Evolutionary conservation across 2,797 vertebrate species (phyloP).

Genomic region (Poeciliopsis presidionis): DNA sequence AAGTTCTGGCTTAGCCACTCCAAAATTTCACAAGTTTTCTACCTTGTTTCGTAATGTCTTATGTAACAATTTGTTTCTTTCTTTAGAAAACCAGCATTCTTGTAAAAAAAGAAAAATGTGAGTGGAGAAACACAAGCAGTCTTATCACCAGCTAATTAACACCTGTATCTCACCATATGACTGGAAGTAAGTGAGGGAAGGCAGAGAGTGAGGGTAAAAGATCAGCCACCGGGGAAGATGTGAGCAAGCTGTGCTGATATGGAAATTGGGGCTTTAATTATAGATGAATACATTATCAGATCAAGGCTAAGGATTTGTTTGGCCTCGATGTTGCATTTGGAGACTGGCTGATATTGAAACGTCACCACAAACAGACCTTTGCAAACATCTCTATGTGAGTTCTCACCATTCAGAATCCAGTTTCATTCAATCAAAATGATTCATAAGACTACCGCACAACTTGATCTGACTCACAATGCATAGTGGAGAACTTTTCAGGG

Average conservation of each 20-base stretch:
- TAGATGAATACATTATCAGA: conserved; percentile 76
- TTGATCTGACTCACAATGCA: not conserved
- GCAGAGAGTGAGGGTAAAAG: conserved; percentile 32
- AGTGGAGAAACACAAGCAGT: conserved; percentile 19
- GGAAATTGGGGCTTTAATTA: conserved; percentile 81
- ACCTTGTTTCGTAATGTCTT: conserved; percentile 36
- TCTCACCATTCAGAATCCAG: conserved; percentile 25
- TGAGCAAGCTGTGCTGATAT: conserved; percentile 69
- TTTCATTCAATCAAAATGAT: not conserved
- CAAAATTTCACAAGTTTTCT: not conserved
- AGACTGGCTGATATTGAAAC: conserved; percentile 44
- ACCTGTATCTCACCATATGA: conserved; percentile 60
- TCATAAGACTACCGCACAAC: not conserved
- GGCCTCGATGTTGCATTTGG: conserved; percentile 51
- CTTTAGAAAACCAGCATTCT: conserved; percentile 34
- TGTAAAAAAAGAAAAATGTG: conserved; percentile 38
- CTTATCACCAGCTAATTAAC: conserved; percentile 64
- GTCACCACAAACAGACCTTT: conserved; percentile 38
- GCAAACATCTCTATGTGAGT: conserved; percentile 26
- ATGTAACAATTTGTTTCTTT: conserved; percentile 47
- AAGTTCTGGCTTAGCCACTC: not conserved
- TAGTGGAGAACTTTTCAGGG: not conserved
- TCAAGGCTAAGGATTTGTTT: conserved; percentile 64
- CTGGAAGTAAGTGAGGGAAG: conserved; percentile 22
- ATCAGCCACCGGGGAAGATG: conserved; percentile 60